Base-by-base conservation (phyloP, 2,113 vertebrate genomes). In the Eulemur macaco region DNA sequence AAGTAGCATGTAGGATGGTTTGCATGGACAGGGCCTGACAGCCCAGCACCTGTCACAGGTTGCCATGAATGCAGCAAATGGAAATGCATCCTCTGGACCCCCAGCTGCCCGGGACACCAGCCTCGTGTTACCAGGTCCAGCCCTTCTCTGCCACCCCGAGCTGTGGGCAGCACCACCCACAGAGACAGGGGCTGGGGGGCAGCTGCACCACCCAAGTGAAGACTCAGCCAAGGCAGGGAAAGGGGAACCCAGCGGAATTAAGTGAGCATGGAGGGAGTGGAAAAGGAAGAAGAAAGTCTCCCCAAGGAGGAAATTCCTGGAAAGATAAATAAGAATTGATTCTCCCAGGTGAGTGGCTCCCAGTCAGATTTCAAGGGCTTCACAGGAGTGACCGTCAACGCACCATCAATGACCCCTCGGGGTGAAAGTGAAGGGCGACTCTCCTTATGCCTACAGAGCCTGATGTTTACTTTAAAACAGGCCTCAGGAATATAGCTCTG, bases 151-250 rank as follows among this genome's bases (percentile, higher is more conserved):
- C 56, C 29, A 15, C 29, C 0, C 0, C 5, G 3, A 45, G 66
- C 47, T 42, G 2, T 0, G 0, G 21, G 21, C 6, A 6, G 5
- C 47, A 14, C 29, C 21, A 50, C 4, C 15, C 2, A 1, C n/a
- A 4, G 8, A 34, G 68, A 42, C 2, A 0, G 8, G 11, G 25
- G 27, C n/a, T 2, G 1, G 1, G n/a, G n/a, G 42, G 7, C 18
- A 56, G 39, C 18, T 29, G 8, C 3, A 6, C 0, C 5, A 8
- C 7, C 74, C 64, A 21, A 47, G 34, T 27, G 34, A 83, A 63
- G 39, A 37, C 0, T 1, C 27, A 45, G 25, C 5, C 10, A 63
- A 90, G 31, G 9, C 39, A 20, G 29, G 12, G 4, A 4, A 71
- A 73, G 10, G 5, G 71, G 31, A 86, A 23, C 1, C 3, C 37